Evolutionary conservation across 2,888 invertebrate genomes (phyloP).

Genomic region (Drosophila subquinaria): DNA sequence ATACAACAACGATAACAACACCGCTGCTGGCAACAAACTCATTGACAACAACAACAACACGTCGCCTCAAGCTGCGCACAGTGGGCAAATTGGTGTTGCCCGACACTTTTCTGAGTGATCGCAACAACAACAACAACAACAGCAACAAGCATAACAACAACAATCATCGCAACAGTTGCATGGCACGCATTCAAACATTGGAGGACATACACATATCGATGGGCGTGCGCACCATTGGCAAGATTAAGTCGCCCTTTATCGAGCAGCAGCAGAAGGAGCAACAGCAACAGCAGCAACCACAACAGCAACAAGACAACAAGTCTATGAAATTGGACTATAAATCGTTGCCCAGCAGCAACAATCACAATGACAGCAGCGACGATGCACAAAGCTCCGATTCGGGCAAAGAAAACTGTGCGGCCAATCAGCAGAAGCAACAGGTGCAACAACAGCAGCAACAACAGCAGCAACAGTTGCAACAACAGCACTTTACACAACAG

Average conservation of each 20-base stretch:
- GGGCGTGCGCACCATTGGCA: constrained; percentile 82
- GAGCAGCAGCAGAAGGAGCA: constrained; percentile 71
- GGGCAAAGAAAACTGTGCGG: constrained; percentile 83
- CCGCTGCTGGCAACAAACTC: constrained; percentile 12
- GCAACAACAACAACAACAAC: constrained; percentile 70
- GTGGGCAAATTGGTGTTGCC: constrained; percentile 84
- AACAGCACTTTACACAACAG: constrained; percentile 47
- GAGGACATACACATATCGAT: constrained; percentile 58
- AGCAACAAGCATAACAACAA: constrained; percentile 38
- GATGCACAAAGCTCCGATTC: constrained; percentile 78
- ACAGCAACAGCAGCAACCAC: constrained; percentile 4
- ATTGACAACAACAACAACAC: constrained; percentile 19
- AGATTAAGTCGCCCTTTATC: constrained; percentile 84
- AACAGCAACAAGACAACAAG: constrained; percentile 15
- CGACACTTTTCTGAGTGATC: constrained; percentile 78
- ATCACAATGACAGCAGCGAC: constrained; percentile 47
- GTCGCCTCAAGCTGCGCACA: constrained; percentile 77
- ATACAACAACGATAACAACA: not conserved
- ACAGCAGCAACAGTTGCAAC: constrained; percentile 27
- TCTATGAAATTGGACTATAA: constrained; percentile 62
- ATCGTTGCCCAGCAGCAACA: constrained; percentile 21
- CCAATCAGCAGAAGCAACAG: constrained; percentile 49
- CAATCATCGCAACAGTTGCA: constrained; percentile 43
- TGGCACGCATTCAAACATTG: constrained; percentile 49
- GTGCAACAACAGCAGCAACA: constrained; percentile 31